These are phyloP conservation scores for Fundulus diaphanus DNA, from an alignment of 2,797 vertebrate species.

Conservation along the genomic window DNA sequence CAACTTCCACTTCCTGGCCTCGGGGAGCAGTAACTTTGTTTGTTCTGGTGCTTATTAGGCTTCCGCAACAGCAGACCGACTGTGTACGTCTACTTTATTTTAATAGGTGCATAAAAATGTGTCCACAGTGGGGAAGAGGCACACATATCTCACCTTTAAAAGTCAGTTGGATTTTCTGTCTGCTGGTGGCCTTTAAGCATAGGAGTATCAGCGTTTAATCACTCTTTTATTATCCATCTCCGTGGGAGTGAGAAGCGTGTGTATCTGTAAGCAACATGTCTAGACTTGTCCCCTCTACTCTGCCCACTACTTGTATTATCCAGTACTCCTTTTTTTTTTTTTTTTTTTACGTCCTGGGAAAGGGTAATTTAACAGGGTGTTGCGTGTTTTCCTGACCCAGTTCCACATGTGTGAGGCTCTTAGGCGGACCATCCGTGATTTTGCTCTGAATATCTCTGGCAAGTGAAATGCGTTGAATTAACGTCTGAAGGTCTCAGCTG, in stretches of 20 bases:
- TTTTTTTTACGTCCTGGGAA: slow-evolving; percentile 22
- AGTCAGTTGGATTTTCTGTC: slow-evolving; percentile 34
- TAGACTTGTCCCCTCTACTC: slow-evolving; percentile 49
- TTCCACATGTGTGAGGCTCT: slow-evolving; percentile 18
- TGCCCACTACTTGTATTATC: slow-evolving; percentile 31
- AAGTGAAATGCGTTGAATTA: slow-evolving; percentile 15
- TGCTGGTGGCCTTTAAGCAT: slow-evolving; percentile 33
- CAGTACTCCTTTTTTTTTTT: slow-evolving; percentile 35
- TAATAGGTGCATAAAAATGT: slow-evolving; percentile 8
- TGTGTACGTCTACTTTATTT: slow-evolving; percentile 23
- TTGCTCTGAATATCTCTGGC: slow-evolving; percentile 15
- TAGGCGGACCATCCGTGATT: slow-evolving; percentile 2
- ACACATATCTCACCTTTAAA: slow-evolving; percentile 17
- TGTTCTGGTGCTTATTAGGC: slow-evolving; percentile 70
- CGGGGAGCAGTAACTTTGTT: slow-evolving; percentile 52
- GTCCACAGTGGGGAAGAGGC: neutral
- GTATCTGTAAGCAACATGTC: slow-evolving; percentile 45
- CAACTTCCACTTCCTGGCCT: slow-evolving; percentile 71
- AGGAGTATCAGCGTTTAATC: slow-evolving; percentile 28
- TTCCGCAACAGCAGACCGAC: slow-evolving; percentile 40
- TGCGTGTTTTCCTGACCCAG: slow-evolving; percentile 19
- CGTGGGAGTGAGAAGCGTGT: slow-evolving; percentile 3
- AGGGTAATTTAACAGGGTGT: slow-evolving; percentile 31
- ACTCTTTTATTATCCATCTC: slow-evolving; percentile 7
- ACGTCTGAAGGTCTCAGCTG: slow-evolving; percentile 13